Conservation (phyloP, 2,888 invertebrate genomes). For the Lasioglossum lativentre region DNA sequence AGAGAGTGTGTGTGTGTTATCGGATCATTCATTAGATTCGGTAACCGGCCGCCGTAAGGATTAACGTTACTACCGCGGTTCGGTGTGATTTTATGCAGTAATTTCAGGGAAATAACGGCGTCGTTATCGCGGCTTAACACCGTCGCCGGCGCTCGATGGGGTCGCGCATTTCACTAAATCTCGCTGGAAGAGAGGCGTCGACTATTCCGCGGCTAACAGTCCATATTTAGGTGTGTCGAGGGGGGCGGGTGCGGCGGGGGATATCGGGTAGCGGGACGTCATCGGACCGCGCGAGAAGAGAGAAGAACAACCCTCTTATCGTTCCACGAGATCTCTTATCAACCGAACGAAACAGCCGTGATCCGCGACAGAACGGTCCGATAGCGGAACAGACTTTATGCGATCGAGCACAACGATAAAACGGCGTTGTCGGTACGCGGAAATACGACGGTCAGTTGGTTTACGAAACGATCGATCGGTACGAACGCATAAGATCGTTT, state of each 20-base stretch:
- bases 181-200: conserved; percentile 40
- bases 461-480: conserved; percentile 68
- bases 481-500: conserved; percentile 29
- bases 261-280: conserved; percentile 44
- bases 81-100: conserved; percentile 64
- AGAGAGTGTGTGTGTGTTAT: background rate
- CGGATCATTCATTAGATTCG: conserved; percentile 40
- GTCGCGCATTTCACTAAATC: conserved; percentile 64
- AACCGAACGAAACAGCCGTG: conserved; percentile 40
- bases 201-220: conserved; percentile 36
- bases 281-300: conserved; percentile 12
- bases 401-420: conserved; percentile 61
- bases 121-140: conserved; percentile 58
- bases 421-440: conserved; percentile 46
- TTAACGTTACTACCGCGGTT: conserved; percentile 50
- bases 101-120: conserved; percentile 66
- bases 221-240: conserved; percentile 51
- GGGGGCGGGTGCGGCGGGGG: conserved; percentile 22
- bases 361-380: conserved; percentile 43
- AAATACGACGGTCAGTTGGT: conserved; percentile 61
- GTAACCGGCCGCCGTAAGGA: conserved; percentile 32
- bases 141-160: conserved; percentile 35
- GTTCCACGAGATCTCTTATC: conserved; percentile 60
- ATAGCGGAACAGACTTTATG: conserved; percentile 65
- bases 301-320: conserved; percentile 52